Evolutionary conservation across 2,113 vertebrate genomes (phyloP).

Genomic region (Alaudala cheleensis): DNA sequence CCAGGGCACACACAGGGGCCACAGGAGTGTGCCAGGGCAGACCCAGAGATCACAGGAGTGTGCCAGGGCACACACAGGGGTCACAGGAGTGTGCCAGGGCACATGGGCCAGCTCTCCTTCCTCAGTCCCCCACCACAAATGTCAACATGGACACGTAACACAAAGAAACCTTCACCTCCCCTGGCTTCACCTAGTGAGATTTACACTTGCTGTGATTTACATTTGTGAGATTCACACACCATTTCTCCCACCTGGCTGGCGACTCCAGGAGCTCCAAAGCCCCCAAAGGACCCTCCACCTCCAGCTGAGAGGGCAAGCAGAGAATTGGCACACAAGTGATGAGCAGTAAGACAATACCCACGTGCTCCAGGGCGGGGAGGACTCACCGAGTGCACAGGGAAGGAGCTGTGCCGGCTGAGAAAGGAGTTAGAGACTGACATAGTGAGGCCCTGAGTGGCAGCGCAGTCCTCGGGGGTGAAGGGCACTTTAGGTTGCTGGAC

Average conservation of each 20-base stretch:
- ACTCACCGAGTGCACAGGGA: slow-evolving; percentile 97
- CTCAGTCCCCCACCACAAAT: fast-evolving
- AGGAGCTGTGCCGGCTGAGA: slow-evolving; percentile 93
- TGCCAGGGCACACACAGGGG: neutral
- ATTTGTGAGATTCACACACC: neutral
- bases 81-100: neutral
- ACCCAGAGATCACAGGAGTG: too few relatives aligned
- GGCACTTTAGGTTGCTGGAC: slow-evolving; percentile 90
- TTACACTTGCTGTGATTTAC: too few relatives aligned
- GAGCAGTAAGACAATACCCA: neutral
- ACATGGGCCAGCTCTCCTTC: neutral
- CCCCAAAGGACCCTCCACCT: neutral
- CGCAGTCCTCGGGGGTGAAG: slow-evolving; percentile 88
- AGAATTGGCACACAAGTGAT: neutral
- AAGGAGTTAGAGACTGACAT: slow-evolving; percentile 98
- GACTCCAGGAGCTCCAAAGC: neutral
- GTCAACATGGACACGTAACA: fast-evolving
- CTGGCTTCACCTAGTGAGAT: neutral
- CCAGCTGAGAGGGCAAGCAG: neutral
- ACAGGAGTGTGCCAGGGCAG: neutral
- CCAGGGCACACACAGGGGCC: neutral
- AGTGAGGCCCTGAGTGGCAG: slow-evolving; percentile 91
- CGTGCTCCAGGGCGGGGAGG: neutral
- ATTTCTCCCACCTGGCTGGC: neutral
- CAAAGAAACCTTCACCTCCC: neutral